phyloP scores from a whole-genome alignment of 2,113 vertebrate genomes.

The Mustela lutreola region DNA sequence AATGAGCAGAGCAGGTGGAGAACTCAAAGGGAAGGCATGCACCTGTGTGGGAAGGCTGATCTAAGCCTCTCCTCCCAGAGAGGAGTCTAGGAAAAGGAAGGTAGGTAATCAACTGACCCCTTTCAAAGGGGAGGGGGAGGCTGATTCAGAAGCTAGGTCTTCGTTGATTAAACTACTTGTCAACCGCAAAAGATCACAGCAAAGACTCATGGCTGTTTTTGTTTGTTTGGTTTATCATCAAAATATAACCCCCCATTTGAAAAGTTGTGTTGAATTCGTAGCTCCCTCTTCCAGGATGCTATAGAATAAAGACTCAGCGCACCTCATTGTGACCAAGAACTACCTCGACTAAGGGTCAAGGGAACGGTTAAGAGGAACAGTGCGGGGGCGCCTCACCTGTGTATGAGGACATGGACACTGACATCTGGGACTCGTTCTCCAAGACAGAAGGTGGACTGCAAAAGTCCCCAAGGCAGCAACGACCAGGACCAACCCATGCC shows the following conservation, averaged over 20 bases:
- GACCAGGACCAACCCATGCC: background rate
- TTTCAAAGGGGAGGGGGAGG: background rate
- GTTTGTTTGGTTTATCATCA: background rate
- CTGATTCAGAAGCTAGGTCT: background rate
- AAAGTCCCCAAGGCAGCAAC: background rate
- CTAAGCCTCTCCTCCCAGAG: background rate
- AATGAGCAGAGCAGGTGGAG: background rate
- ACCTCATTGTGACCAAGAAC: background rate
- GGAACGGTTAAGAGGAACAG: background rate
- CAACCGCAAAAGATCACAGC: background rate
- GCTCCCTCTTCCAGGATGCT: background rate
- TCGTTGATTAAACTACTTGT: background rate
- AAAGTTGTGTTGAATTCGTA: background rate
- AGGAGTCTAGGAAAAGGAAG: background rate
- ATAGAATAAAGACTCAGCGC: background rate
- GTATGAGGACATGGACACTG: background rate
- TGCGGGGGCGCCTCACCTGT: accelerated
- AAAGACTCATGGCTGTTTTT: background rate
- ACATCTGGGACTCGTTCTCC: background rate
- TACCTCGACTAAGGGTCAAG: no score
- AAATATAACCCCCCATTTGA: background rate
- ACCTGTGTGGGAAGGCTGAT: background rate
- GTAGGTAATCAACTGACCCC: background rate
- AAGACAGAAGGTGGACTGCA: background rate
- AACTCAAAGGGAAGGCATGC: background rate